These are phyloP conservation scores for Arctocebus calabarensis DNA, from an alignment of 2,797 vertebrate species.

Conservation along the genomic window DNA sequence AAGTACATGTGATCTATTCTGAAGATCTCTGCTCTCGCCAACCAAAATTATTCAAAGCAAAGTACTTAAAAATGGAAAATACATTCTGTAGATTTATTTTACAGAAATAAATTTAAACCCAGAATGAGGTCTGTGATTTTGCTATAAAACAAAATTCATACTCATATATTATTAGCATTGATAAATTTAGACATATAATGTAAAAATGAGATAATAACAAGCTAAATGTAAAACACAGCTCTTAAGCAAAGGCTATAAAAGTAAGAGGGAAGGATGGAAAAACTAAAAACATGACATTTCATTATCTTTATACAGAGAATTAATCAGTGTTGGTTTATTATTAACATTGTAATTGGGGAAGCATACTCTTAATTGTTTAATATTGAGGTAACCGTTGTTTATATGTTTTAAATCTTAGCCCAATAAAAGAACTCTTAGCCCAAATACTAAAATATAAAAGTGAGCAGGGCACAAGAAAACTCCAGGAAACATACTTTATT, in stretches of 20 bases:
- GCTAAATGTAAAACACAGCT: not conserved
- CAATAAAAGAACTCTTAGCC: not conserved
- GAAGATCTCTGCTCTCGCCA: not conserved
- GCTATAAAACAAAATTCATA: slow-evolving; percentile 17
- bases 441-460: slow-evolving; percentile 53
- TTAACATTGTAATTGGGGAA: not conserved
- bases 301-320: not conserved
- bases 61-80: slow-evolving; percentile 26
- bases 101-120: slow-evolving; percentile 8
- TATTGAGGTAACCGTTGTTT: not conserved
- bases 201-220: slow-evolving; percentile 23
- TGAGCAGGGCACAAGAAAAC: not conserved
- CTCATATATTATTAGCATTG: not conserved
- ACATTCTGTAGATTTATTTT: not conserved
- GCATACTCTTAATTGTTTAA: not conserved
- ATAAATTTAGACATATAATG: slow-evolving; percentile 11
- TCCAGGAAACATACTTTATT: not conserved
- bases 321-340: not conserved
- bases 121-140: slow-evolving; percentile 7
- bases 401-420: not conserved
- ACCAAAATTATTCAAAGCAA: not conserved
- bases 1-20: not conserved
- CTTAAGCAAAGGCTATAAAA: not conserved
- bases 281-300: not conserved
- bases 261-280: not conserved